Evolutionary conservation across 2,113 vertebrate species (phyloP).

Genomic region (Zeus faber): DNA sequence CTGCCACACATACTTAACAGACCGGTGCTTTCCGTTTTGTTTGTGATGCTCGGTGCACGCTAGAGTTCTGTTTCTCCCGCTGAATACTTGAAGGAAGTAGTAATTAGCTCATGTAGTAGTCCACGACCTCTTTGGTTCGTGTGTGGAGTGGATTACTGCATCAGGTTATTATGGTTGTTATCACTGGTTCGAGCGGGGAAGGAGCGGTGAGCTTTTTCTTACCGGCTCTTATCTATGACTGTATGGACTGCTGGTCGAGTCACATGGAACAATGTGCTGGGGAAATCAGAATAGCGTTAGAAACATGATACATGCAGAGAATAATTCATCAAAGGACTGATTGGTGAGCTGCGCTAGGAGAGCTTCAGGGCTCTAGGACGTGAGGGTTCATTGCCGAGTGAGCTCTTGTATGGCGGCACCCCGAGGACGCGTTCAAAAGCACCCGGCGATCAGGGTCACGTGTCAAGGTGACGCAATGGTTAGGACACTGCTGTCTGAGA

Average conservation of each 20-base stretch:
- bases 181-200: slow-evolving; percentile 8
- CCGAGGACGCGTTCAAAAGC: no score
- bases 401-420: no score
- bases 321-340: slow-evolving; percentile 9
- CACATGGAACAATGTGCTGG: slow-evolving; percentile 36
- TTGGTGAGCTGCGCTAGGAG: no score
- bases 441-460: no score
- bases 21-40: slow-evolving; percentile 1
- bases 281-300: slow-evolving; percentile 30
- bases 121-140: not conserved
- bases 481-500: no score
- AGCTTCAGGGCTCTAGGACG: no score
- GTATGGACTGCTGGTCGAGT: slow-evolving; percentile 8
- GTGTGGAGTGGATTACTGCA: slow-evolving; percentile 14
- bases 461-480: no score
- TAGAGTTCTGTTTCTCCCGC: slow-evolving; percentile 19
- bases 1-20: slow-evolving; percentile 5
- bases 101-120: slow-evolving; percentile 20
- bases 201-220: not conserved
- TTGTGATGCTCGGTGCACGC: slow-evolving; percentile 3
- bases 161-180: not conserved
- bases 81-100: not conserved
- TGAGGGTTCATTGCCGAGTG: no score
- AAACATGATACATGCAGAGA: slow-evolving; percentile 29
- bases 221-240: slow-evolving; percentile 24